phyloP scores from a whole-genome alignment of 2,797 vertebrate genomes.

The Peromyscus aztecus region DNA sequence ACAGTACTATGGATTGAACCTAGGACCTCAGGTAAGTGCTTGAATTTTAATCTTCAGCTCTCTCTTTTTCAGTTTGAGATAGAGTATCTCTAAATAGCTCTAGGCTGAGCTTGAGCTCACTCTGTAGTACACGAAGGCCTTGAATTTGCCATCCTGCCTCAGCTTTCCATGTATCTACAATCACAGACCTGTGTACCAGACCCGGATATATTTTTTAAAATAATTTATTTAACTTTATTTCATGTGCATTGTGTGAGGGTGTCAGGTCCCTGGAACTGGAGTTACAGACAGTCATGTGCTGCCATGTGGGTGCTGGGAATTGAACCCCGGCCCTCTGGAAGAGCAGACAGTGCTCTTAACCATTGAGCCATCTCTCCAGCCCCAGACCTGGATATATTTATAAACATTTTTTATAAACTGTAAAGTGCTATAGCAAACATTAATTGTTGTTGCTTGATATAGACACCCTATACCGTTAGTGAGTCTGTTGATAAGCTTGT shows the following conservation, averaged over 20 bases:
- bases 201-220: neutral
- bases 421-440: conserved; percentile 35
- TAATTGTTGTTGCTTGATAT: conserved; percentile 18
- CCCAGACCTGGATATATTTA: neutral
- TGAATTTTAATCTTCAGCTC: neutral
- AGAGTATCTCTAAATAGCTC: neutral
- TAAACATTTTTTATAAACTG: conserved; percentile 30
- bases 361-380: too few species aligned
- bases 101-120: neutral
- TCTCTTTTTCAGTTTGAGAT: neutral
- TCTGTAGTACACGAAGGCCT: neutral
- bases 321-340: too few species aligned
- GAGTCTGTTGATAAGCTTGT: neutral
- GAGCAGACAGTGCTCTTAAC: too few species aligned
- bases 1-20: neutral
- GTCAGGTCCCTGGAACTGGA: too few species aligned
- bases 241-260: too few species aligned
- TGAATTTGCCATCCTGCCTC: neutral
- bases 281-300: too few species aligned
- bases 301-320: too few species aligned
- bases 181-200: neutral
- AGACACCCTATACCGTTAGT: neutral
- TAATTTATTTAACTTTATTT: too few species aligned
- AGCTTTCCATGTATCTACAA: neutral
- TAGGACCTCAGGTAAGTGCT: neutral